A percentile compares a stretch with the other conserved stretches of the same genome.
These are phyloP conservation scores for Trichogramma pretiosum DNA, from an alignment of 1,140 invertebrate genomes.

Conservation along the genomic window DNA sequence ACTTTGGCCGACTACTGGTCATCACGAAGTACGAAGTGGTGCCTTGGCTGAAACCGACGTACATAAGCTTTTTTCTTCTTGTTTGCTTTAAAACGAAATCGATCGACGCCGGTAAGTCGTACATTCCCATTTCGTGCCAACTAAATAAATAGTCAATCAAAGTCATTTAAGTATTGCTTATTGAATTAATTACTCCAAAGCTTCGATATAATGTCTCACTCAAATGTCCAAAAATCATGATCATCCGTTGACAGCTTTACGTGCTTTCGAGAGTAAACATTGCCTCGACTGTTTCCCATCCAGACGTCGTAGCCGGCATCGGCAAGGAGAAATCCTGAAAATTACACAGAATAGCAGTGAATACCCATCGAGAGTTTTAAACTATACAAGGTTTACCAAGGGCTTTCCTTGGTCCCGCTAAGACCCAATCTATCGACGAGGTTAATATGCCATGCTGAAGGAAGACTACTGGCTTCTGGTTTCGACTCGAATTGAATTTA, in stretches of 20 bases:
- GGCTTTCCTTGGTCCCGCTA: constrained; percentile 33
- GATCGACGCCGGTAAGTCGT: constrained; percentile 67
- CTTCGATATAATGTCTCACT: too few relatives aligned
- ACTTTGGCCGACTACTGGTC: constrained; percentile 51
- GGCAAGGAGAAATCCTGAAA: constrained; percentile 40
- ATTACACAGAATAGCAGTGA: constrained; percentile 50
- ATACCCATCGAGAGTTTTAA: too few relatives aligned
- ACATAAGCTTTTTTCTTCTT: constrained; percentile 46
- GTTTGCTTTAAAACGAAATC: constrained; percentile 54
- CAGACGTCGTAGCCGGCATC: too few relatives aligned
- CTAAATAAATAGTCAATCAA: too few relatives aligned
- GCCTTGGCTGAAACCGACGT: constrained; percentile 60
- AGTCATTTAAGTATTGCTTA: too few relatives aligned
- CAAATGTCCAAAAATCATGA: constrained; percentile 49
- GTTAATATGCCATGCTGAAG: constrained; percentile 64
- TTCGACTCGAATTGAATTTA: constrained; percentile 18
- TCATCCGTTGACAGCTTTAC: constrained; percentile 43
- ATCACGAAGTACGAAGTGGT: constrained; percentile 56
- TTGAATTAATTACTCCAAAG: background rate
- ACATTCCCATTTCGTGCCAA: constrained; percentile 60
- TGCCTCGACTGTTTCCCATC: constrained; percentile 62
- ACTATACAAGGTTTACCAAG: too few relatives aligned
- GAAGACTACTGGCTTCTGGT: constrained; percentile 42
- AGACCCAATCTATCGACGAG: constrained; percentile 40
- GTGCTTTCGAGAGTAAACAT: constrained; percentile 55